A percentile compares a stretch with the other conserved stretches of the same genome.
These are phyloP conservation scores for Rhabdophis nuchalis DNA, from an alignment of 2,797 vertebrate genomes.

Conservation along the genomic window DNA sequence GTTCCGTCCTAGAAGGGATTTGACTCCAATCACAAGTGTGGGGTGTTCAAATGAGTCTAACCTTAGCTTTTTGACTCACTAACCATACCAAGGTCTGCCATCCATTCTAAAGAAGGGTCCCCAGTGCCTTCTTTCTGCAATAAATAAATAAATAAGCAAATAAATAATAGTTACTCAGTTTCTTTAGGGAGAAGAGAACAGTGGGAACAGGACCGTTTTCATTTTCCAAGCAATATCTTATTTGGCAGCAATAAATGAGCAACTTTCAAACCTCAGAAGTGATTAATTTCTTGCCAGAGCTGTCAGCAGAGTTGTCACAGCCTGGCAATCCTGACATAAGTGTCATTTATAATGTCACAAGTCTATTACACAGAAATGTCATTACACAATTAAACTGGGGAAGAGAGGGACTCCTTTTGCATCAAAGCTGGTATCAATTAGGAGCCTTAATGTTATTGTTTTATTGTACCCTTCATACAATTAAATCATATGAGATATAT, in stretches of 20 bases:
- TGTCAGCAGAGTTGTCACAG: conserved; percentile 70
- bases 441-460: conserved; percentile 58
- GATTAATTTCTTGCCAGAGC: conserved; percentile 74
- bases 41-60: not conserved
- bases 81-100: not conserved
- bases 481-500: conserved; percentile 56
- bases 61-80: not conserved
- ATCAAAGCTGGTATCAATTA: conserved; percentile 55
- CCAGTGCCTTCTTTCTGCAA: not conserved
- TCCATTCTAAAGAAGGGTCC: not conserved
- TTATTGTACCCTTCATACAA: conserved; percentile 48
- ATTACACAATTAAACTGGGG: conserved; percentile 71
- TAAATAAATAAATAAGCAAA: not conserved
- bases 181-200: not conserved
- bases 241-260: conserved; percentile 72
- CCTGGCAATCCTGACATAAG: conserved; percentile 70
- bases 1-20: not conserved
- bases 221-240: conserved; percentile 53
- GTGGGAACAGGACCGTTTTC: not conserved
- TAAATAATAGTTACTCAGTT: not conserved
- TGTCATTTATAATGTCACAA: conserved; percentile 76
- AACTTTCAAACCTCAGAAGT: conserved; percentile 69
- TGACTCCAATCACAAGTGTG: not conserved
- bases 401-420: conserved; percentile 47
- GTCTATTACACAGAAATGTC: conserved; percentile 72